phyloP scores from a whole-genome alignment of 2,888 invertebrate species.

The Uropetala carovei region DNA sequence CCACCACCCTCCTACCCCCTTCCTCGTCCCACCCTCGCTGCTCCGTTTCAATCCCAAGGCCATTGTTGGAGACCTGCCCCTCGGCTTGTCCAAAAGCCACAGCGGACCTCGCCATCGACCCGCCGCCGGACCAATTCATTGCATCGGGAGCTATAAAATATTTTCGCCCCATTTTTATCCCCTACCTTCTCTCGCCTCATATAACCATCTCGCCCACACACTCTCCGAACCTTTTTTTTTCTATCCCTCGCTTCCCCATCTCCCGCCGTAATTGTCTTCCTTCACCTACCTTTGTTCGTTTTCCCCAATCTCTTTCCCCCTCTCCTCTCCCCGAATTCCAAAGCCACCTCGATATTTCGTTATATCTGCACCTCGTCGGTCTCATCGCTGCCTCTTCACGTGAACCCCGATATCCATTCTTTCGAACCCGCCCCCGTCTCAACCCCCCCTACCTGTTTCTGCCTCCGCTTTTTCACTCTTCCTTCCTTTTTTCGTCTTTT shows the following conservation, averaged over 20 bases:
- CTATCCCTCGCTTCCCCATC: neutral
- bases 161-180: neutral
- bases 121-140: neutral
- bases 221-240: neutral
- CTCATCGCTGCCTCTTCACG: conserved; percentile 20
- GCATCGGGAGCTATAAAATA: too few relatives aligned
- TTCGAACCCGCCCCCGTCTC: neutral
- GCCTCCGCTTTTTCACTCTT: neutral
- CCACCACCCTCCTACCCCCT: neutral
- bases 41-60: neutral
- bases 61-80: neutral
- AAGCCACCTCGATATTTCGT: conserved; percentile 43
- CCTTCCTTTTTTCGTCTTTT: neutral
- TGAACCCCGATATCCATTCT: conserved; percentile 63
- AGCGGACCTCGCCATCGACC: neutral
- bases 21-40: neutral
- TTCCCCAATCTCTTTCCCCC: neutral
- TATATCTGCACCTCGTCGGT: conserved; percentile 27
- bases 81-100: conserved; percentile 20
- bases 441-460: neutral
- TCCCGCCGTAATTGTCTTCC: conserved; percentile 26
- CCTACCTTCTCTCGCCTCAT: neutral
- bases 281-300: conserved; percentile 4
- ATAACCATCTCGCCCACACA: neutral
- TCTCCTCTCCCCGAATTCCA: neutral